Evolutionary conservation across 2,888 invertebrate genomes (phyloP).

Genomic region (Oligia fasciuncula): DNA sequence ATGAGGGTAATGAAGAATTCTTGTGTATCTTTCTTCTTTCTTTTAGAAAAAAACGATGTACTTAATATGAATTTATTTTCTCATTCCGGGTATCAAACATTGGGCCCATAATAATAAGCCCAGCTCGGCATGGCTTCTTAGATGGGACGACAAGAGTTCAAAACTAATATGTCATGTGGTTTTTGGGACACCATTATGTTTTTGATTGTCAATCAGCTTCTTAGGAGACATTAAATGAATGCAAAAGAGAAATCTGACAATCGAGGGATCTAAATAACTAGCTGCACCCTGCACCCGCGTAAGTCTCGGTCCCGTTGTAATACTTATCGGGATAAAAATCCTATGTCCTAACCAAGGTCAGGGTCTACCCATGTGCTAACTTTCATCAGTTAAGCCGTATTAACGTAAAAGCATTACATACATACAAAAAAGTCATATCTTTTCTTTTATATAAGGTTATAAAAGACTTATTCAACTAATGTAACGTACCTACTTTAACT

Average conservation of each 20-base stretch:
- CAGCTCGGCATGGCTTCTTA: background rate
- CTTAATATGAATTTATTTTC: slow-evolving; percentile 39
- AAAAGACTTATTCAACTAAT: slow-evolving; percentile 11
- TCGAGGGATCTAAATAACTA: background rate
- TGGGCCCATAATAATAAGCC: slow-evolving; percentile 5
- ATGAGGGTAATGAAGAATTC: slow-evolving; percentile 41
- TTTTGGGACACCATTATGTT: background rate
- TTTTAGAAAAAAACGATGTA: background rate
- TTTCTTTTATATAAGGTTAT: background rate
- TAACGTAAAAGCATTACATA: background rate
- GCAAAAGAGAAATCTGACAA: background rate
- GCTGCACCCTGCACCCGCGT: too few relatives aligned
- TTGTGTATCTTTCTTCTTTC: slow-evolving; percentile 24
- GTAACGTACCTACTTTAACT: slow-evolving; percentile 14
- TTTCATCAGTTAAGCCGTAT: background rate
- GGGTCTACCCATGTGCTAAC: background rate
- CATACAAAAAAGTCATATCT: background rate
- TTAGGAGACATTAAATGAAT: background rate
- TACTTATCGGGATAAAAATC: background rate
- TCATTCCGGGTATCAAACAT: slow-evolving; percentile 22
- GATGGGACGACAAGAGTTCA: background rate
- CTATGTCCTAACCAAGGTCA: background rate
- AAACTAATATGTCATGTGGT: background rate
- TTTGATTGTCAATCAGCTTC: background rate
- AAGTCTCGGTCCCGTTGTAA: too few relatives aligned